Evolutionary conservation across 2,797 vertebrate genomes (phyloP), one percentile per base, ranked within the genome.

Genomic region (Ibycter americanus): DNA sequence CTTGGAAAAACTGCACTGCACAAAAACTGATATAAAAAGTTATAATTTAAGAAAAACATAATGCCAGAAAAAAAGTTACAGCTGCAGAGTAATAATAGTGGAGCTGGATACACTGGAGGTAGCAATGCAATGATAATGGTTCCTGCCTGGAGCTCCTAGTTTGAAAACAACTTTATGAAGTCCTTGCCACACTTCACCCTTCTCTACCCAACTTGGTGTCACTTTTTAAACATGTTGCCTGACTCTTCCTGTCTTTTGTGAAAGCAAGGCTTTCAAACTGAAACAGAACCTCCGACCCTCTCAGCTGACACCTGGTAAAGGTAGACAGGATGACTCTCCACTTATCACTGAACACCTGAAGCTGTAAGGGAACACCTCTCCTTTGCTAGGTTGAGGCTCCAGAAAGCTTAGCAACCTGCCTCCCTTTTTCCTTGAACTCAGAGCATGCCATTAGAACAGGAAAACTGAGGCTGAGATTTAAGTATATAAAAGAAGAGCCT

Each of bases 231-330:
- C 20, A 27, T 31, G 21, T 59, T 92, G 63, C 38, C 32, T 89
- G 70, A 58, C 44, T 80, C 49, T 89, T 94, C 51, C 54, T 17
- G 62, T 73, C 90, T 95, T 65, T 67, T 68, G 38, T 85, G 74
- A 87, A 92, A 68, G 54, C 13, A 61, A 73, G 49, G 31, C 62
- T 94, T 94, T 92, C 71, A 94, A 92, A 77, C 59, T 96, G 91
- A 83, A 96, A 46, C 42, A 90, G 51, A 84, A 83, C 51, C n/a
- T 94, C 76, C 88, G 73, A 76, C 54, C 82, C 38, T 79, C 82
- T 95, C 52, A 89, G 36, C 36, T 93, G 96, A 86, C 44, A 63
- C 65, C 36, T 83, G 66, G 42, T 91, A 47, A 86, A 92, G 68
- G 63, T 72, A 68, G 78, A 78, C 59, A 93, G 62, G 49, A 36